A percentile compares a stretch with the other conserved stretches of the same genome.
Conservation (phyloP, 2,888 invertebrate genomes). For the Drosophila borborema region DNA sequence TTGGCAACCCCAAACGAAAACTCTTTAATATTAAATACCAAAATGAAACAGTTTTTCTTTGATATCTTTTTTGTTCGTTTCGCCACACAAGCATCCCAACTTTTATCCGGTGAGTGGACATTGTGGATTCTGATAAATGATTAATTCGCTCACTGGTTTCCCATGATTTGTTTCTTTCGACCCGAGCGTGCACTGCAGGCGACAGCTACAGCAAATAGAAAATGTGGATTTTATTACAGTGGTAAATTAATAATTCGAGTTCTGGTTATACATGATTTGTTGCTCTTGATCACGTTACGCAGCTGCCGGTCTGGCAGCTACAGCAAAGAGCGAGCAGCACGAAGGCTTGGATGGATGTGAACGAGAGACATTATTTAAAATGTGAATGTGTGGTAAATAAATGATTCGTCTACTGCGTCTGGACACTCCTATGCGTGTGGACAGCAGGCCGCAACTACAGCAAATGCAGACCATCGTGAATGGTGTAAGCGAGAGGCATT, state of each 20-base stretch:
- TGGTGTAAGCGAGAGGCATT: too few relatives aligned
- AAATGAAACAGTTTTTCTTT: not conserved
- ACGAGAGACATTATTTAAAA: not conserved
- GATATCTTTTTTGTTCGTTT: not conserved
- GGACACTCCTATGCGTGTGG: not conserved
- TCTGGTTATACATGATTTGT: conserved; percentile 1
- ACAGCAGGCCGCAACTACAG: too few relatives aligned
- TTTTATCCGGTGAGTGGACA: not conserved
- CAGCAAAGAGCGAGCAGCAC: not conserved
- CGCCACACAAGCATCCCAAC: not conserved
- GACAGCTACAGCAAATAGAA: not conserved
- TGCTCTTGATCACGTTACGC: not conserved
- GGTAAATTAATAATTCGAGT: conserved; percentile 1
- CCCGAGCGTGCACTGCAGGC: not conserved
- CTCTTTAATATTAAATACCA: conserved; percentile 12
- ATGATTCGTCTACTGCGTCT: not conserved
- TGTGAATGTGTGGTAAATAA: not conserved
- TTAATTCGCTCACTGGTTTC: conserved; percentile 5
- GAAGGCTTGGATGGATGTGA: not conserved
- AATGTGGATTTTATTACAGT: conserved; percentile 10
- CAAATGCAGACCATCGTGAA: not conserved
- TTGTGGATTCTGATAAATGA: conserved; percentile 16
- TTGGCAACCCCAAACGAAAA: conserved; percentile 25
- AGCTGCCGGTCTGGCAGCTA: too few relatives aligned
- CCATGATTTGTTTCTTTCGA: conserved; percentile 7